phyloP scores from a whole-genome alignment of 2,113 vertebrate genomes.

The Petrocephalus zakoni region DNA sequence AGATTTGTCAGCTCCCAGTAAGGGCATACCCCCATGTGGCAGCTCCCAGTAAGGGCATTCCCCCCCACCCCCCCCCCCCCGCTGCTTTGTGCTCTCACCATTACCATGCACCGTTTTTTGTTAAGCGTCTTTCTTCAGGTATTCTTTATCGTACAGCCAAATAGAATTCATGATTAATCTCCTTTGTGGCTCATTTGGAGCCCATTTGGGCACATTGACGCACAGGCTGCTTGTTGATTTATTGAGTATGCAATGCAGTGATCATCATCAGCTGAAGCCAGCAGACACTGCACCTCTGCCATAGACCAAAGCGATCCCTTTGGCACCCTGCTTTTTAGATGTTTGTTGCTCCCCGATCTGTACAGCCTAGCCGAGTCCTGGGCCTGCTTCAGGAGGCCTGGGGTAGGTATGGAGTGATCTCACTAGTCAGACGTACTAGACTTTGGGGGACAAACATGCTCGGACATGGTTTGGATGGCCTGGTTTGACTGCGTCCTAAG shows the following conservation, averaged over 20 bases:
- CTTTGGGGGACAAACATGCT: too few species aligned
- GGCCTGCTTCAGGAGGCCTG: too few species aligned
- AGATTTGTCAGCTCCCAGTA: conserved; percentile 76
- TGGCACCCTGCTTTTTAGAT: neutral
- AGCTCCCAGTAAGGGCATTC: conserved; percentile 75
- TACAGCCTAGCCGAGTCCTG: neutral
- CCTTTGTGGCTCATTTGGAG: neutral
- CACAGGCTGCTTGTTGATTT: neutral
- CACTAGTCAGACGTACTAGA: too few species aligned
- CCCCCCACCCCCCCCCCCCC: neutral
- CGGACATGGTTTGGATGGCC: too few species aligned
- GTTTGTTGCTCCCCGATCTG: neutral
- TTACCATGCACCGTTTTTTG: neutral
- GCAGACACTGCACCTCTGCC: neutral
- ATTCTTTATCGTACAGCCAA: neutral
- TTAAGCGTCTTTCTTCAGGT: neutral
- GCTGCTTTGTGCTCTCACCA: neutral
- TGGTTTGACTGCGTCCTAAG: too few species aligned
- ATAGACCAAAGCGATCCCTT: neutral
- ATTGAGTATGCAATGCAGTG: neutral
- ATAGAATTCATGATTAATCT: neutral
- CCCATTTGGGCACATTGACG: neutral
- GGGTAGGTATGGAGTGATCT: too few species aligned
- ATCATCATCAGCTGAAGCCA: neutral
- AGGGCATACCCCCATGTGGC: conserved; percentile 47